Evolutionary conservation across 2,797 vertebrate genomes (phyloP), one percentile per base, ranked within the genome.

Genomic region (Rhinichthys osculus): DNA sequence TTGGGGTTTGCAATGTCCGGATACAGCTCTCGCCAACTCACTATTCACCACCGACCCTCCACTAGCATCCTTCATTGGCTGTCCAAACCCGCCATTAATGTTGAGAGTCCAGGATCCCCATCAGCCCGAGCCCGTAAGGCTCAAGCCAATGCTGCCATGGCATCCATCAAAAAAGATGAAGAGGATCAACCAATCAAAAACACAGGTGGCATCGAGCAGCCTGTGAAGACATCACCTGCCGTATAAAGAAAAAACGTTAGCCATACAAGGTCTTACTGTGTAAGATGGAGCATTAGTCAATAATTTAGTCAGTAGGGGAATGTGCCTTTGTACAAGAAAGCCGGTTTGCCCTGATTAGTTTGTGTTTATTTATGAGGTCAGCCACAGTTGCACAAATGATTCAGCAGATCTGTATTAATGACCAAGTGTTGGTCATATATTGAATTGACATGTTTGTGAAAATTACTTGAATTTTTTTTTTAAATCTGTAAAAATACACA

Each of bases 1-100:
- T 54, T 95, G 87, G 95, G 94, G 35, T 93, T 95, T n/a, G 93
- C 91, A 35, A 89, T 95, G 94, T 95, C 94, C 5, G 91, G 94
- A 82, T 94, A 95, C 92, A 94, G 94, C 92, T 95, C 94, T 88
- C 92, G 90, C 76, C 94, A 94, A 91, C 78, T 95, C 88, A 89
- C 94, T 82, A 90, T 95, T 59, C 85, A 95, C 92, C 94, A 95
- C 89, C 88, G 91, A 66, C 94, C 94, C 86, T 94, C 94, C 3
- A 33, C 91, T n/a, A 92, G 92, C 0, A 92, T 94, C 89, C 90
- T 95, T 86, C 92, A 92, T 84, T 93, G 91, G 91, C 82, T 90
- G 19, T 81, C 84, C 30, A 81, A 59, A 73, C 69, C 84, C 1
- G 69, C 78, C 16, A 80, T 38, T 80, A 42, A 71, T 64, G 10